A percentile compares a stretch with the other conserved stretches of the same genome.
Conservation (phyloP, 2,113 vertebrate genomes). For the Ailuropoda melanoleuca region DNA sequence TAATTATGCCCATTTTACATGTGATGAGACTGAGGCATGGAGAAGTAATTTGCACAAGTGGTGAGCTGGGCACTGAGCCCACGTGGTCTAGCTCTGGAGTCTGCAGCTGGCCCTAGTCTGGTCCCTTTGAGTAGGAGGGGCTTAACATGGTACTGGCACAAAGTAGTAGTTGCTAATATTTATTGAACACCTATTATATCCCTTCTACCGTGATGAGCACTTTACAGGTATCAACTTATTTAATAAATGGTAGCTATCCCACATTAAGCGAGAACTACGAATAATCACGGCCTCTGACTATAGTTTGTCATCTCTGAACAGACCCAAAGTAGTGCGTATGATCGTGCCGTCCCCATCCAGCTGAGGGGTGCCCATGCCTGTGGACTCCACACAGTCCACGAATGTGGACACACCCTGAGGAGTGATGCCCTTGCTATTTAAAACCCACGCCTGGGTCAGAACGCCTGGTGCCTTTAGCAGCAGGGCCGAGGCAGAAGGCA, state of each 20-base stretch:
- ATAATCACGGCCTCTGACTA: neutral
- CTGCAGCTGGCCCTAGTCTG: neutral
- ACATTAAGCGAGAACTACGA: neutral
- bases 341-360: neutral
- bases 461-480: neutral
- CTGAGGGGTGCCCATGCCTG: neutral
- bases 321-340: neutral
- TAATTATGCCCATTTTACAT: neutral
- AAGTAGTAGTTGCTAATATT: neutral
- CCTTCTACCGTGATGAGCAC: neutral
- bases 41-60: neutral
- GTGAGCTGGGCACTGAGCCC: neutral
- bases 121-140: neutral
- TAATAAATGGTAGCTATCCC: neutral
- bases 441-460: neutral
- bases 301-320: neutral
- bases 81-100: neutral
- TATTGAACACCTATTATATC: neutral
- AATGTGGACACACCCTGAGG: neutral
- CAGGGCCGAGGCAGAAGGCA: rapidly evolving
- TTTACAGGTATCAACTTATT: neutral
- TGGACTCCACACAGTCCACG: neutral
- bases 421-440: neutral
- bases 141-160: neutral
- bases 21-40: neutral